Evolutionary conservation across 35 echinoderm and acorn worm species (phyloP).

Genomic region (Ophiothrix spiculata): DNA sequence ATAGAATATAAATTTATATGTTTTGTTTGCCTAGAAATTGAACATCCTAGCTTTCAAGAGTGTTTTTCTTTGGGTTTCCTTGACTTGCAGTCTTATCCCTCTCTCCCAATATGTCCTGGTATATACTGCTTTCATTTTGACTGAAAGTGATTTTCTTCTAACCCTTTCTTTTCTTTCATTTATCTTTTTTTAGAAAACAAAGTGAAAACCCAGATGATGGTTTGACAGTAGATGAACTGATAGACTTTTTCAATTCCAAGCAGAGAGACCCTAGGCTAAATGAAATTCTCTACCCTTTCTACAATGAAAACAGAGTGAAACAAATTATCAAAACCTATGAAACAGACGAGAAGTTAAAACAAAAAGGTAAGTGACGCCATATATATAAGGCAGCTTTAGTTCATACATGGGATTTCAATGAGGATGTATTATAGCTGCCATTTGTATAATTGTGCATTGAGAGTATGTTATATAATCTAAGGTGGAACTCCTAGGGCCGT

Average conservation of each 20-base stretch:
- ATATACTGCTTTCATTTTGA: no score
- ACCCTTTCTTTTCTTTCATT: neutral
- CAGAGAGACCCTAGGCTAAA: slow-evolving; percentile 86
- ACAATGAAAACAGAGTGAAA: slow-evolving; percentile 50
- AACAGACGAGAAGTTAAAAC: slow-evolving; percentile 54
- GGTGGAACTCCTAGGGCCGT: neutral
- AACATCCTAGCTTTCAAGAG: no score
- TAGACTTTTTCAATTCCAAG: slow-evolving; percentile 85
- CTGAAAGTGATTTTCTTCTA: neutral
- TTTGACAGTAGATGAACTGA: slow-evolving; percentile 67
- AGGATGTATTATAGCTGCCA: no score
- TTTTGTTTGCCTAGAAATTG: no score
- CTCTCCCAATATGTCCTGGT: no score
- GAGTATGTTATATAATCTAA: neutral
- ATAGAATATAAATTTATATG: no score
- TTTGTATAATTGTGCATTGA: no score
- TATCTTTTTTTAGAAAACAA: slow-evolving; percentile 27
- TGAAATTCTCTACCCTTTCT: slow-evolving; percentile 96
- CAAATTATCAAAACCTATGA: slow-evolving; percentile 95
- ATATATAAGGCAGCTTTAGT: neutral
- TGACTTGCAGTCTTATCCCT: no score
- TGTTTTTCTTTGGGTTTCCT: no score
- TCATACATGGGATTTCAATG: neutral
- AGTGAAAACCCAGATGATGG: slow-evolving; percentile 53
- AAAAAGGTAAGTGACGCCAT: slow-evolving; percentile 52